phyloP scores from a whole-genome alignment of 2,797 vertebrate species.

The Bovichtus variegatus region DNA sequence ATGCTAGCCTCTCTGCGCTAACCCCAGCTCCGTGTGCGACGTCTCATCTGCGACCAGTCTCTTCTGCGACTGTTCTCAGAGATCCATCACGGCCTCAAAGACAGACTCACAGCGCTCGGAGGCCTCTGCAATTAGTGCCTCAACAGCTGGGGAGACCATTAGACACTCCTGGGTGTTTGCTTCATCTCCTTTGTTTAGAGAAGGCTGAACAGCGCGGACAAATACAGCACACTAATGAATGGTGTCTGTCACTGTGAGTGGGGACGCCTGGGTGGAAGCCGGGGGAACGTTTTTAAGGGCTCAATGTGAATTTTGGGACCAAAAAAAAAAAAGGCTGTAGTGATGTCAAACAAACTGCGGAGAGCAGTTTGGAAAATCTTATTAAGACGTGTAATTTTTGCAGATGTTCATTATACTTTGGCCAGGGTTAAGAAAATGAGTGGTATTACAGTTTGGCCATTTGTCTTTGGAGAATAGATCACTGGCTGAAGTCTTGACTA shows the following conservation, averaged over 20 bases:
- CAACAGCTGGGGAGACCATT: conserved; percentile 82
- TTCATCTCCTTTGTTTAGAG: conserved; percentile 67
- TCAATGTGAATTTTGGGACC: conserved; percentile 31
- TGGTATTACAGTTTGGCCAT: conserved; percentile 65
- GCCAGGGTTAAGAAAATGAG: conserved; percentile 71
- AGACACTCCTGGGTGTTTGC: conserved; percentile 70
- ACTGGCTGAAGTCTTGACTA: conserved; percentile 37
- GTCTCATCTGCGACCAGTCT: conserved; percentile 52
- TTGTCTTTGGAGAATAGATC: conserved; percentile 69
- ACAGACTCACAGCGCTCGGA: conserved; percentile 53
- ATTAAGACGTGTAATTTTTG: conserved; percentile 70
- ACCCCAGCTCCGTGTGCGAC: conserved; percentile 53
- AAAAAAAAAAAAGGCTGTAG: conserved; percentile 18
- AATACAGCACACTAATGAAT: conserved; percentile 68
- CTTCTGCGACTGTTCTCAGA: conserved; percentile 57
- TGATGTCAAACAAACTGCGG: conserved; percentile 53
- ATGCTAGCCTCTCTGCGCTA: conserved; percentile 66
- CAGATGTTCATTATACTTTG: conserved; percentile 79
- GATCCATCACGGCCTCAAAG: conserved; percentile 72
- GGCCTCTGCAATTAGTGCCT: conserved; percentile 78
- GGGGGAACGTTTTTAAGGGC: conserved; percentile 29
- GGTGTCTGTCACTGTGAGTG: conserved; percentile 65
- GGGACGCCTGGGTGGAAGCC: conserved; percentile 41
- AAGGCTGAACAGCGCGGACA: conserved; percentile 53
- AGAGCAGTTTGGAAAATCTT: conserved; percentile 68